Base-by-base conservation (phyloP, 2,888 invertebrate genomes). In the Euzophera pinguis region DNA sequence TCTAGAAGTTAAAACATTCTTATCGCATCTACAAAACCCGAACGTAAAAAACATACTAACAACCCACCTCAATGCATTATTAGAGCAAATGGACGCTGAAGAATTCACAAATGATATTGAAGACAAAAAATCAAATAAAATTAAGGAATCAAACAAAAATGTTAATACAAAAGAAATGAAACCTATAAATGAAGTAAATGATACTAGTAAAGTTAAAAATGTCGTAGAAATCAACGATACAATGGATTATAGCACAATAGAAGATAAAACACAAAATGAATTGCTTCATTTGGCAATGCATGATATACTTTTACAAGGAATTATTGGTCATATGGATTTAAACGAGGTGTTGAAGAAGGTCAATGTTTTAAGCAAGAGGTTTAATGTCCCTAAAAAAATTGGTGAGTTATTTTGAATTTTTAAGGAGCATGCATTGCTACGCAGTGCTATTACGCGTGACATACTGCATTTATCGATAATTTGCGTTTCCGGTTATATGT, bases 41-140 rank as follows among this genome's bases (percentile, higher is more conserved):
- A 77, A 76, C 61, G 56, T 81, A 0, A 84, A 84, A 58, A 73
- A 70, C 14, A 63, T 80, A 16, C 55, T 88, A 0, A 77, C 76
- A 0, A 73, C 67, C 13, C 70, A 73, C 1, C 56, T 88, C 32
- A 71, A 73, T 1, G 66, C 62, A 22, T 62, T 88, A 16, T 54
- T 88, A 27, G 79, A 85, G 64, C 75, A 81, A 50, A 53, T 87
- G 29, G 85, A 85, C 1, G 67, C 69, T 35, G 77, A 80, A 56
- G 73, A 78, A 52, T 16, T 61, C 2, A 12, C 32, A 0, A 14
- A 51, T 16, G 9, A 45, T 52, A 47, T 56, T 13, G 41, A 41
- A 38, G 42, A 52, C 7, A 41, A 50, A n/a, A 29, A 37, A 17
- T 38, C 16, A 7, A 32, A 53, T 41, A n/a, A 38, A 29, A 54